These are phyloP conservation scores for Zingel zingel DNA, from an alignment of 2,113 vertebrate genomes.

Conservation along the genomic window DNA sequence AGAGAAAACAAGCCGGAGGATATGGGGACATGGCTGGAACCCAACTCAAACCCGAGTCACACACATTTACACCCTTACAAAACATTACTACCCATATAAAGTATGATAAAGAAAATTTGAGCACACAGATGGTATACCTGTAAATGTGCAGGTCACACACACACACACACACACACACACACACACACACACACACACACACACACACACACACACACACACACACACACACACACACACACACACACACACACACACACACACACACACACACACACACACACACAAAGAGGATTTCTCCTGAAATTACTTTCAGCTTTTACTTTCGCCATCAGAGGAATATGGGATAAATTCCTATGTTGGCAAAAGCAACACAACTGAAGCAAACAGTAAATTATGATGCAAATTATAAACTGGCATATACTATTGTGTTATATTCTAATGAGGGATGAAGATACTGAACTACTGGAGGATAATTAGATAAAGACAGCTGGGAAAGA, in stretches of 20 bases:
- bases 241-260: too few species aligned
- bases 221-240: not conserved
- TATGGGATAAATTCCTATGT: not conserved
- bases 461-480: conserved; percentile 14
- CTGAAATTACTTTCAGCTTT: conserved; percentile 33
- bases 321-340: not conserved
- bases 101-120: not conserved
- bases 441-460: conserved; percentile 4
- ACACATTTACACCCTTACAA: conserved; percentile 7
- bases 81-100: not conserved
- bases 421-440: conserved; percentile 16
- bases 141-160: too few species aligned
- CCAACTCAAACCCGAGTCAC: conserved; percentile 29
- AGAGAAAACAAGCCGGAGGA: conserved; percentile 40
- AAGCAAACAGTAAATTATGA: conserved; percentile 18
- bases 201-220: too few species aligned
- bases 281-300: conserved; percentile 22
- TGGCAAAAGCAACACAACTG: conserved; percentile 11
- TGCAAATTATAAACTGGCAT: not conserved
- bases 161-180: too few species aligned
- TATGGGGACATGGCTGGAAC: conserved; percentile 28
- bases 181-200: too few species aligned
- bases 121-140: too few species aligned
- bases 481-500: conserved; percentile 10
- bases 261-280: too few species aligned